These are phyloP conservation scores for Hydrolagus affinis DNA, from an alignment of 2,113 vertebrate genomes.

Conservation along the genomic window DNA sequence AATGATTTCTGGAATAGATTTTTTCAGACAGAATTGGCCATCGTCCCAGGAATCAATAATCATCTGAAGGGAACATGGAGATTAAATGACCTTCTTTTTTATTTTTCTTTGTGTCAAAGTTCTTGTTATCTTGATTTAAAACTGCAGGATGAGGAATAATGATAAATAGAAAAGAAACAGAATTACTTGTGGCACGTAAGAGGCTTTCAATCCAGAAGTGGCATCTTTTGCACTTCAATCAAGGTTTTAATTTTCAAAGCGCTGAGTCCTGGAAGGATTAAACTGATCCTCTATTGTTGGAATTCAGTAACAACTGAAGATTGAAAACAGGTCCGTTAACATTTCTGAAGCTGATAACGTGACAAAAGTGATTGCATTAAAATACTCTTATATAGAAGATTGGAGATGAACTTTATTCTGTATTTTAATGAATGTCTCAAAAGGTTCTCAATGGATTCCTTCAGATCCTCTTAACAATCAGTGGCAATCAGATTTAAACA, in stretches of 20 bases:
- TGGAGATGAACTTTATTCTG: not conserved
- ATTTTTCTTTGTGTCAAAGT: conserved; percentile 34
- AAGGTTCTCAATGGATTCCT: not conserved
- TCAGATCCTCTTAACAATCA: not conserved
- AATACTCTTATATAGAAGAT: not conserved
- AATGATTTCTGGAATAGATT: conserved; percentile 40
- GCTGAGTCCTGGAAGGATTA: not conserved
- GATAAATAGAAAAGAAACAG: conserved; percentile 33
- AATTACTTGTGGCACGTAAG: not conserved
- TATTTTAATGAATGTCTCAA: not conserved
- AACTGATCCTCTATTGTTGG: not conserved
- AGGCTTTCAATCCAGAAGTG: not conserved
- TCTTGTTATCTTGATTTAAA: conserved; percentile 36
- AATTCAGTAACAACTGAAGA: not conserved
- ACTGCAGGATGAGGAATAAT: conserved; percentile 19
- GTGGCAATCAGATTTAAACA: not conserved
- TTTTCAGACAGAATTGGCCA: conserved; percentile 37
- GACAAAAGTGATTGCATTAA: too few species aligned
- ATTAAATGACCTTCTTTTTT: conserved; percentile 36
- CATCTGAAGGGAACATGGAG: conserved; percentile 38
- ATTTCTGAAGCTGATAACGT: not conserved
- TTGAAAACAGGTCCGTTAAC: not conserved
- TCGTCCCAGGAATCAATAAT: conserved; percentile 37
- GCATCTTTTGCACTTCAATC: not conserved
- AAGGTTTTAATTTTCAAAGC: conserved; percentile 1